Evolutionary conservation across 2,888 invertebrate species (phyloP).

Genomic region (Marasmarcha lunaedactyla): DNA sequence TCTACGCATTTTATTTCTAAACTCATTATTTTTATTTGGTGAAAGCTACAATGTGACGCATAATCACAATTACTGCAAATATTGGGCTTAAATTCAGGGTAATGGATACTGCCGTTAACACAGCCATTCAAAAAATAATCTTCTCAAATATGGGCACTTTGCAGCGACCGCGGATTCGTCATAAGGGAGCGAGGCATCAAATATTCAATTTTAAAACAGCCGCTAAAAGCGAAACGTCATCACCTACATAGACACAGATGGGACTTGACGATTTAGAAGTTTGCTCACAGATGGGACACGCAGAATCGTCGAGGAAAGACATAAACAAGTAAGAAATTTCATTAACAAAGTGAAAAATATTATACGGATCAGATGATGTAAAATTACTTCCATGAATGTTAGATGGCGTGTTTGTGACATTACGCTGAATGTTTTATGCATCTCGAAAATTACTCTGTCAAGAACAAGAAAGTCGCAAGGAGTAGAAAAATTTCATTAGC

Average conservation of each 20-base stretch:
- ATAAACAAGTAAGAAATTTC: constrained; percentile 55
- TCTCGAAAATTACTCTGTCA: constrained; percentile 63
- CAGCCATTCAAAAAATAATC: constrained; percentile 59
- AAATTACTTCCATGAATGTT: constrained; percentile 51
- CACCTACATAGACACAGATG: constrained; percentile 61
- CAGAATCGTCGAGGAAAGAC: constrained; percentile 44
- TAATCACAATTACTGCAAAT: constrained; percentile 2
- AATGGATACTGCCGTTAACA: constrained; percentile 46
- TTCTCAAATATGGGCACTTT: constrained; percentile 41
- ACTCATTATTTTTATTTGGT: constrained; percentile 1
- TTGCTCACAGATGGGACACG: constrained; percentile 65
- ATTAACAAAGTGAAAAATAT: constrained; percentile 63
- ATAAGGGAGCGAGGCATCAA: constrained; percentile 66
- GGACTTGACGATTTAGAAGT: constrained; percentile 64
- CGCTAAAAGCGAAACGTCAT: constrained; percentile 71
- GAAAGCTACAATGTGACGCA: constrained; percentile 1
- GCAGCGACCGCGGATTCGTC: constrained; percentile 52
- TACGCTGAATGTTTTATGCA: constrained; percentile 44
- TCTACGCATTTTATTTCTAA: constrained; percentile 4
- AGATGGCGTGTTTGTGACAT: constrained; percentile 53
- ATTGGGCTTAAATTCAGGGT: constrained; percentile 27
- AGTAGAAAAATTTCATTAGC: constrained; percentile 70
- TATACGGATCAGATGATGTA: constrained; percentile 48
- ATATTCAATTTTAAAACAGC: constrained; percentile 71
- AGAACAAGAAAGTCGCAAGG: constrained; percentile 60